Conservation (phyloP, 2,888 invertebrate genomes). For the Dryocosmus kuriphilus region DNA sequence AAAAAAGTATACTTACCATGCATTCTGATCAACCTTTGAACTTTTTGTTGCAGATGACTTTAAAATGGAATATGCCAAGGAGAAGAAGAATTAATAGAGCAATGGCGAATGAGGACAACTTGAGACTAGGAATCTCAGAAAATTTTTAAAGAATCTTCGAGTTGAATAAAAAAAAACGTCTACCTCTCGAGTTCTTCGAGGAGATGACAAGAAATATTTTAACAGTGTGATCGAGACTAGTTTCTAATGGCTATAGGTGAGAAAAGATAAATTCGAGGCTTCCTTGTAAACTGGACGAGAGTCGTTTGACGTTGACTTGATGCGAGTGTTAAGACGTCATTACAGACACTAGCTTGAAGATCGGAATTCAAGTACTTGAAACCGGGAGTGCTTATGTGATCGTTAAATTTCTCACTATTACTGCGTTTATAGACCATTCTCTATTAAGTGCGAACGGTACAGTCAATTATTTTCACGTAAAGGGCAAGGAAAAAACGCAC, state of each 20-base stretch:
- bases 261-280: conserved; percentile 13
- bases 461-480: conserved; percentile 9
- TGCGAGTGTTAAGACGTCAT: conserved; percentile 22
- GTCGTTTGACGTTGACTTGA: conserved; percentile 9
- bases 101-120: background rate
- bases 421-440: conserved; percentile 17
- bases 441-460: conserved; percentile 13
- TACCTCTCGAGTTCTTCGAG: background rate
- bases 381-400: conserved; percentile 12
- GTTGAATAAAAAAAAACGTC: background rate
- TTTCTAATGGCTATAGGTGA: background rate
- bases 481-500: background rate
- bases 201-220: background rate
- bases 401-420: conserved; percentile 25
- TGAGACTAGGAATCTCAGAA: background rate
- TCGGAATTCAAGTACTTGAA: conserved; percentile 17
- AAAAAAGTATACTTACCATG: background rate
- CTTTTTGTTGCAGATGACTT: background rate
- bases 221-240: background rate
- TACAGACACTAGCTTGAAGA: conserved; percentile 25
- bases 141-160: background rate
- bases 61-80: background rate
- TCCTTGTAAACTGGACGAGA: conserved; percentile 5
- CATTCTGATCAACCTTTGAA: background rate
- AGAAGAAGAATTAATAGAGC: background rate